A percentile compares a stretch with the other conserved stretches of the same genome.
These are phyloP conservation scores for Alfaro cultratus DNA, from an alignment of 2,797 vertebrate genomes.

Conservation along the genomic window DNA sequence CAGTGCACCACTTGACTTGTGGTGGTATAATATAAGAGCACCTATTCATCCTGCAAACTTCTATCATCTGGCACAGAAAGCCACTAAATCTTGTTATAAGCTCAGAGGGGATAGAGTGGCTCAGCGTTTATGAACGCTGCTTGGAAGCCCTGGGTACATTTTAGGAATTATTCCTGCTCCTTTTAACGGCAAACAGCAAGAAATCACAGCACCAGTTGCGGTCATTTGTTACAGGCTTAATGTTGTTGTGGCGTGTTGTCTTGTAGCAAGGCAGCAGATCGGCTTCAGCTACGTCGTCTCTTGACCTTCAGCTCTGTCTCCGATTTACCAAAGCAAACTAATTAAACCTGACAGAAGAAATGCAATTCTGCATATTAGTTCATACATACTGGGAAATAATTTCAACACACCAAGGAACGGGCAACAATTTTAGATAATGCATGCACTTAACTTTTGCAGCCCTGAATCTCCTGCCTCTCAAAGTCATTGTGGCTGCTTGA, in stretches of 20 bases:
- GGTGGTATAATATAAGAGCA: constrained; percentile 53
- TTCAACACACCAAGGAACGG: constrained; percentile 20
- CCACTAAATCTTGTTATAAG: constrained; percentile 80
- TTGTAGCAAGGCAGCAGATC: constrained; percentile 27
- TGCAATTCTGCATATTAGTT: background rate
- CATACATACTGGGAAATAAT: background rate
- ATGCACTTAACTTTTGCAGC: constrained; percentile 50
- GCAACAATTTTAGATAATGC: constrained; percentile 32
- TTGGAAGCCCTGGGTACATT: constrained; percentile 62
- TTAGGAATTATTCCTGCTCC: constrained; percentile 65
- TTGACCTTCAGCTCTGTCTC: constrained; percentile 47
- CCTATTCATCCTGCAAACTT: constrained; percentile 69
- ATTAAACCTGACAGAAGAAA: constrained; percentile 17
- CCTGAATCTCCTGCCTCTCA: constrained; percentile 62
- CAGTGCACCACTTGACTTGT: constrained; percentile 51
- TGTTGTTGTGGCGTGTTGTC: constrained; percentile 30
- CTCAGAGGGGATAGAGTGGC: constrained; percentile 78
- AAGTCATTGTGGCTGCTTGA: constrained; percentile 66
- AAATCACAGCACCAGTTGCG: constrained; percentile 49
- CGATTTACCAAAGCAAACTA: constrained; percentile 27
- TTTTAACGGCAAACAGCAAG: constrained; percentile 45
- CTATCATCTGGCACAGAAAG: constrained; percentile 75
- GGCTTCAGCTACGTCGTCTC: constrained; percentile 12
- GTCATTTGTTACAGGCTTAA: constrained; percentile 52
- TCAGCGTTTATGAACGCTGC: constrained; percentile 73